These are phyloP conservation scores for Zaprionus bogoriensis DNA, from an alignment of 2,888 invertebrate genomes.

Conservation along the genomic window DNA sequence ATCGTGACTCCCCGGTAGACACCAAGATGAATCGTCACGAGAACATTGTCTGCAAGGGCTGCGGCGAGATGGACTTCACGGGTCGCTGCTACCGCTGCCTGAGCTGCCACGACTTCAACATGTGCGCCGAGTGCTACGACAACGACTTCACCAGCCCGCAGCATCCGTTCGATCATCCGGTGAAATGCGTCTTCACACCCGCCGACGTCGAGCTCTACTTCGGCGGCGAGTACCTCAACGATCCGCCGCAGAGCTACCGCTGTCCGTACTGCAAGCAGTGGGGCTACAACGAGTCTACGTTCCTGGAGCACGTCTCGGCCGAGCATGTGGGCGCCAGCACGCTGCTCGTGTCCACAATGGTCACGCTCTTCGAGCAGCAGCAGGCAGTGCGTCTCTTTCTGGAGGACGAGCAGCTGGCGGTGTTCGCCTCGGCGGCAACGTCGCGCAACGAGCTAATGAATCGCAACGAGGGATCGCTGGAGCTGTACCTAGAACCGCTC, in stretches of 20 bases:
- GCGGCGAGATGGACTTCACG: conserved; percentile 42
- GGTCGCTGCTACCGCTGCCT: conserved; percentile 65
- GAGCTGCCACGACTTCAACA: conserved; percentile 52
- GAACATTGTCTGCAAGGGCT: conserved; percentile 53
- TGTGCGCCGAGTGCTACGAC: conserved; percentile 58
- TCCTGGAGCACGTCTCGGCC: conserved; percentile 55
- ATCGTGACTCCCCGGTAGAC: not conserved
- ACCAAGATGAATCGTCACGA: conserved; percentile 58
- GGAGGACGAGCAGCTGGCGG: conserved; percentile 62
- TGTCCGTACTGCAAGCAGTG: conserved; percentile 67
- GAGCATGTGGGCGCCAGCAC: conserved; percentile 52
- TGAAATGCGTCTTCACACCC: conserved; percentile 53
- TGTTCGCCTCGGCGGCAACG: conserved; percentile 47
- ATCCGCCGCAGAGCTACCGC: conserved; percentile 66
- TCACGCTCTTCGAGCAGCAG: conserved; percentile 60
- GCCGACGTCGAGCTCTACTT: conserved; percentile 60
- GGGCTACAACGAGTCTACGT: conserved; percentile 64
- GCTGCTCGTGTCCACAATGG: conserved; percentile 58
- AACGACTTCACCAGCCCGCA: conserved; percentile 45
- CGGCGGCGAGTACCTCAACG: conserved; percentile 61
- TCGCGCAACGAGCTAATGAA: conserved; percentile 54
- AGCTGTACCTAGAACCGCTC: conserved; percentile 50
- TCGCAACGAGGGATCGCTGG: conserved; percentile 45
- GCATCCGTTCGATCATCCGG: conserved; percentile 64
- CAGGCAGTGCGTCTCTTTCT: conserved; percentile 62